Percentiles rank a stretch among this genome's conserved stretches.
These are phyloP conservation scores for Leucophenga varia DNA, from an alignment of 1,140 invertebrate species.

Conservation along the genomic window DNA sequence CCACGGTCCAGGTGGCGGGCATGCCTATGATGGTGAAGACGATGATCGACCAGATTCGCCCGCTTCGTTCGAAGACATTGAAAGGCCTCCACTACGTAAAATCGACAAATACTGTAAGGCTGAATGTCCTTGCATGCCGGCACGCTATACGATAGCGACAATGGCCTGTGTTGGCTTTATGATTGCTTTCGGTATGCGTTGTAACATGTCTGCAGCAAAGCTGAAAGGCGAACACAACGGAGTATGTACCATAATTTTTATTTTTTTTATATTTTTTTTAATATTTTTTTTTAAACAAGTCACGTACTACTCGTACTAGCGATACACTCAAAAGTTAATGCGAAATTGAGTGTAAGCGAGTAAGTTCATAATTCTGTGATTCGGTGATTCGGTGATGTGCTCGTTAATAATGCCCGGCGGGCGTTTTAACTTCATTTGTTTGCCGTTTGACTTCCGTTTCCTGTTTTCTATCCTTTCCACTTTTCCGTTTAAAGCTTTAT, in stretches of 20 bases:
- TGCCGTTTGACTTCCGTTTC: constrained; percentile 2
- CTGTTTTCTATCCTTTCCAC: background rate
- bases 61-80: constrained; percentile 68
- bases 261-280: too few relatives aligned
- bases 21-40: constrained; percentile 54
- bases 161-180: constrained; percentile 87
- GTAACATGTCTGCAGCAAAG: constrained; percentile 96
- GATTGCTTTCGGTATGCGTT: constrained; percentile 92
- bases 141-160: constrained; percentile 84
- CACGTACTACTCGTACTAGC: too few relatives aligned
- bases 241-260: constrained; percentile 42
- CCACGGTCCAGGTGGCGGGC: constrained; percentile 56
- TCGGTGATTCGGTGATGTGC: constrained; percentile 25
- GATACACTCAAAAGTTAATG: too few relatives aligned
- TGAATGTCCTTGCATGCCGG: constrained; percentile 84
- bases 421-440: constrained; percentile 7
- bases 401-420: constrained; percentile 51
- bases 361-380: too few relatives aligned
- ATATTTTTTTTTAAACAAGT: background rate
- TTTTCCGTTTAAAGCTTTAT: too few relatives aligned
- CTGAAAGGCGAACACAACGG: constrained; percentile 65
- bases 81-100: constrained; percentile 78
- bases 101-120: constrained; percentile 86
- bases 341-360: too few relatives aligned
- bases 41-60: constrained; percentile 68